A percentile compares a stretch with the other conserved stretches of the same genome.
These are phyloP conservation scores for Acestrorhynchus altus DNA, from an alignment of 2,797 vertebrate genomes.

Conservation along the genomic window DNA sequence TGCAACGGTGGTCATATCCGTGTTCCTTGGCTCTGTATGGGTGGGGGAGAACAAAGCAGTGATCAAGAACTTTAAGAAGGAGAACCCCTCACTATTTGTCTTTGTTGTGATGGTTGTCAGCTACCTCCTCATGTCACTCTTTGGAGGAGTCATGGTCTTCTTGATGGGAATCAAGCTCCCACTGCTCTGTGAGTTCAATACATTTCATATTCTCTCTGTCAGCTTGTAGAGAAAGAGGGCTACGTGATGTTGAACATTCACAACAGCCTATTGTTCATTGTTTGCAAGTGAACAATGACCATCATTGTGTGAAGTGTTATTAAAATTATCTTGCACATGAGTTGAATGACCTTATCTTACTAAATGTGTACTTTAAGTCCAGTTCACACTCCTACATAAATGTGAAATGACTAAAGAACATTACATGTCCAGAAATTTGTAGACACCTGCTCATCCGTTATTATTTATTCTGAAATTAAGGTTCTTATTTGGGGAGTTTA, in stretches of 20 bases:
- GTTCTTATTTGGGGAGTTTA: too few species aligned
- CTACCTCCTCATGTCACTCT: constrained; percentile 89
- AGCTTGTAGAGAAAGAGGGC: constrained; percentile 12
- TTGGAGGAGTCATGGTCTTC: constrained; percentile 93
- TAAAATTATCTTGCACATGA: neutral
- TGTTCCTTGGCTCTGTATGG: constrained; percentile 88
- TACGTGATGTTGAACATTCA: neutral
- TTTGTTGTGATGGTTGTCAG: constrained; percentile 85
- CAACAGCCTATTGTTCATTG: neutral
- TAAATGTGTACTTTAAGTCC: neutral
- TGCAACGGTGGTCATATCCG: constrained; percentile 81
- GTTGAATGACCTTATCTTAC: neutral
- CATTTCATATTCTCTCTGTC: constrained; percentile 24
- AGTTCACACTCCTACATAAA: neutral
- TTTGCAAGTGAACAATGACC: neutral
- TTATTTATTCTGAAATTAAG: too few species aligned
- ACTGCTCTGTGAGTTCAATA: constrained; percentile 84
- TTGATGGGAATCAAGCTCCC: constrained; percentile 91
- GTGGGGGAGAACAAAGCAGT: constrained; percentile 85
- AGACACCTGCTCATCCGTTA: too few species aligned
- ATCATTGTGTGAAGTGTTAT: neutral
- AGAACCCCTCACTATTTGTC: constrained; percentile 85
- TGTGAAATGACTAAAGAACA: neutral
- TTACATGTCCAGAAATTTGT: too few species aligned
- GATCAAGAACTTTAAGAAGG: constrained; percentile 87